These are phyloP conservation scores for Adrianichthys oophorus DNA, from an alignment of 2,797 vertebrate species.

Conservation along the genomic window DNA sequence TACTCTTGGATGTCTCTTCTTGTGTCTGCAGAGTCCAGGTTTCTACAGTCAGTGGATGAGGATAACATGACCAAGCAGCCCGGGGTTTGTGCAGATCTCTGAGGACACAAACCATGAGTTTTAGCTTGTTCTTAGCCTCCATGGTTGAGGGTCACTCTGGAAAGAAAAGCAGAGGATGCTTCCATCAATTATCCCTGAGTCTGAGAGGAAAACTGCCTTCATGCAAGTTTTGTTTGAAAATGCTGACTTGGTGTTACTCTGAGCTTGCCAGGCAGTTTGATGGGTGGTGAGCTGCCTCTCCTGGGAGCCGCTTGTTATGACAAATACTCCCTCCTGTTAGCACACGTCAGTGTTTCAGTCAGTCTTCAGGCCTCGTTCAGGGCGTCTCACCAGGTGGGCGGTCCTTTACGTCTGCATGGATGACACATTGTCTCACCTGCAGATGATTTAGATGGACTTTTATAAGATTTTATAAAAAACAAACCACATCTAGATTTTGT, in stretches of 20 bases:
- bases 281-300: slow-evolving; percentile 62
- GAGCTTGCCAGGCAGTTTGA: slow-evolving; percentile 67
- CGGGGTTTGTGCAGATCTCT: slow-evolving; percentile 80
- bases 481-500: too few relatives aligned
- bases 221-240: slow-evolving; percentile 53
- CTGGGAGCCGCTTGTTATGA: slow-evolving; percentile 58
- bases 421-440: slow-evolving; percentile 4
- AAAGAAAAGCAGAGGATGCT: slow-evolving; percentile 2
- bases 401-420: neutral
- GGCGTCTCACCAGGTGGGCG: slow-evolving; percentile 3
- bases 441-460: too few relatives aligned
- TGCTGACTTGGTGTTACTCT: slow-evolving; percentile 60
- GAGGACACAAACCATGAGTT: neutral
- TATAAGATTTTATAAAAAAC: too few relatives aligned
- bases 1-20: neutral
- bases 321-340: slow-evolving; percentile 52
- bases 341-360: slow-evolving; percentile 40
- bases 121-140: neutral
- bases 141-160: slow-evolving; percentile 2
- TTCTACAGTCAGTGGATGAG: slow-evolving; percentile 91
- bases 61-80: slow-evolving; percentile 99
- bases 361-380: slow-evolving; percentile 44
- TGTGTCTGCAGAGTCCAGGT: slow-evolving; percentile 85
- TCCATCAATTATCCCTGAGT: slow-evolving; percentile 56
- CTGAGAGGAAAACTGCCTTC: slow-evolving; percentile 51